Percentiles rank a stretch among this genome's conserved stretches.
Conservation (phyloP, 1,140 invertebrate genomes). For the Hormaphis cornu region DNA sequence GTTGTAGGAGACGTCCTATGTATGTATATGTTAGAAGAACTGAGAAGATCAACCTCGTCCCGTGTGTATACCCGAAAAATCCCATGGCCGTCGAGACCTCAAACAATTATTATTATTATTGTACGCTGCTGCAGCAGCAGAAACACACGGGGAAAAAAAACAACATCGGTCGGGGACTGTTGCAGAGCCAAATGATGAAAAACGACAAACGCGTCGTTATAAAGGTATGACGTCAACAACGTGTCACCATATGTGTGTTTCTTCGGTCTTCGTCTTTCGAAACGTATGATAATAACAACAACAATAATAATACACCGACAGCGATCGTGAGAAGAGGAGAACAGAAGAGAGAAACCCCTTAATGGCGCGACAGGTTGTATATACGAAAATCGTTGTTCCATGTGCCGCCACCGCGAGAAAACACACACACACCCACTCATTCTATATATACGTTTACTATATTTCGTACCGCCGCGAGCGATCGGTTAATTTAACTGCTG, state of each 20-base stretch:
- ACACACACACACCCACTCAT: background rate
- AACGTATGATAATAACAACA: too few species aligned
- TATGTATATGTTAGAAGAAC: too few species aligned
- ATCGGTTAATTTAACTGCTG: conserved; percentile 28
- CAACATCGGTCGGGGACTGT: background rate
- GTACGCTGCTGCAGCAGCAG: too few species aligned
- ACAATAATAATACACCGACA: too few species aligned
- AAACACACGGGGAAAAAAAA: conserved; percentile 21
- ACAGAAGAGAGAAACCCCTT: too few species aligned
- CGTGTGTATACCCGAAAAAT: too few species aligned
- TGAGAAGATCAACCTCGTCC: too few species aligned
- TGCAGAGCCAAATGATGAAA: background rate
- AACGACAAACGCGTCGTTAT: conserved; percentile 14
- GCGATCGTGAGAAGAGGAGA: conserved; percentile 27
- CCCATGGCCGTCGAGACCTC: conserved; percentile 11
- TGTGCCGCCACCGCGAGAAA: background rate
- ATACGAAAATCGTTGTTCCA: conserved; percentile 30
- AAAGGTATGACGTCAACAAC: conserved; percentile 32
- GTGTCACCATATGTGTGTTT: conserved; percentile 31
- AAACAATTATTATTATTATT: conserved; percentile 14
- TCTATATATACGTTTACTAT: background rate
- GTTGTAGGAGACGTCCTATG: conserved; percentile 5
- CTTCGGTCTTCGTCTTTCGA: too few species aligned
- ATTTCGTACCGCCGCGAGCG: background rate
- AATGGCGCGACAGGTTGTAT: conserved; percentile 27